Conservation (phyloP, 2,113 vertebrate species). For the Eupsittula cactorum region DNA sequence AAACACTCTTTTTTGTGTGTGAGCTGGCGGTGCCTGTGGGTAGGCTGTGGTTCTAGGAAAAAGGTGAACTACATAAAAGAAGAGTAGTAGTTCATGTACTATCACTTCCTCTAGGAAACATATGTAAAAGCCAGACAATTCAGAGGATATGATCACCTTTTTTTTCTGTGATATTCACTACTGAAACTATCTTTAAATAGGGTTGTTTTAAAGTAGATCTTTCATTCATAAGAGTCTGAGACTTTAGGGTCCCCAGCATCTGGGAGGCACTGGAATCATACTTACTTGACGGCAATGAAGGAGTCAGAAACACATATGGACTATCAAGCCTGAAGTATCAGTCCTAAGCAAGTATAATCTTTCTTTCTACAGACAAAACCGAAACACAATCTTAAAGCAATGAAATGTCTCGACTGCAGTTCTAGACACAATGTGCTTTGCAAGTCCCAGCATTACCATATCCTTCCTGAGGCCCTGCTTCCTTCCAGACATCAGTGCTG, state of each 20-base stretch:
- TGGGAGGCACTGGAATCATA: background rate
- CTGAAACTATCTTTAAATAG: background rate
- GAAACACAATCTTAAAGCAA: background rate
- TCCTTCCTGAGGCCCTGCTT: slow-evolving; percentile 60
- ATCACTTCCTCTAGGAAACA: background rate
- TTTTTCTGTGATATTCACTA: background rate
- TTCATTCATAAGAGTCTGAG: background rate
- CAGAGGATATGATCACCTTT: background rate
- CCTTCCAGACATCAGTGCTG: slow-evolving; percentile 11
- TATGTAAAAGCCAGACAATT: background rate
- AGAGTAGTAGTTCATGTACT: background rate
- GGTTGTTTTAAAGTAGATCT: background rate
- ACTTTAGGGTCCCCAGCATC: background rate
- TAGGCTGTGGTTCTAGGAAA: background rate
- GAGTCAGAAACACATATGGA: background rate
- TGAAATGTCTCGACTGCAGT: background rate
- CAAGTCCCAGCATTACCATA: background rate
- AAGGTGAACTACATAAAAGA: background rate
- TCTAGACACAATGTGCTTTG: background rate
- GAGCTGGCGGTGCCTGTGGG: background rate
- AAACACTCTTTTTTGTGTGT: background rate
- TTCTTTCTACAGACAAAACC: slow-evolving; percentile 5
- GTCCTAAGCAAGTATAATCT: background rate
- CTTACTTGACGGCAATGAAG: background rate
- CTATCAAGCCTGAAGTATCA: background rate